These are phyloP conservation scores for Trachymyrmex cornetzi DNA, from an alignment of 1,140 invertebrate genomes.

Conservation along the genomic window DNA sequence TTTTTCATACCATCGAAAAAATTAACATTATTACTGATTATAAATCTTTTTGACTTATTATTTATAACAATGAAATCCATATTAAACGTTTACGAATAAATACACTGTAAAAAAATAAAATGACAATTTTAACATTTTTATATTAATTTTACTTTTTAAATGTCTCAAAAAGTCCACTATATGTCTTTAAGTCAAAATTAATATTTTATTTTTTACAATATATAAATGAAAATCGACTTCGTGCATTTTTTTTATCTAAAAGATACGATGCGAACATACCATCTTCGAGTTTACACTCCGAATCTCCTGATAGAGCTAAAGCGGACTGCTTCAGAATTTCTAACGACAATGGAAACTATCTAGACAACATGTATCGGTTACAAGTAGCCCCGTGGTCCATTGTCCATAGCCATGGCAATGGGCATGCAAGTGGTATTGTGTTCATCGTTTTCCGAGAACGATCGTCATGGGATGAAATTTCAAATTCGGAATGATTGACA, in stretches of 20 bases:
- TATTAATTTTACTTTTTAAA: too few species aligned
- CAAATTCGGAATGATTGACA: constrained; percentile 9
- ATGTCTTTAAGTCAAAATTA: too few species aligned
- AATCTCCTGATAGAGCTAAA: background rate
- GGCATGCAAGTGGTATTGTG: constrained; percentile 17
- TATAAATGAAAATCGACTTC: background rate
- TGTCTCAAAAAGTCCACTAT: too few species aligned
- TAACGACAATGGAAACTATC: constrained; percentile 28
- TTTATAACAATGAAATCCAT: background rate
- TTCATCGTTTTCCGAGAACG: background rate
- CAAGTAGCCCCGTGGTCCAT: constrained; percentile 28
- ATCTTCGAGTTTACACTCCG: background rate
- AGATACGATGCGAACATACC: background rate
- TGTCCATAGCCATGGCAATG: constrained; percentile 22
- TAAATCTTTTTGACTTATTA: too few species aligned
- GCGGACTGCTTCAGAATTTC: background rate
- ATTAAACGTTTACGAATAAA: background rate
- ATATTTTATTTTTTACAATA: too few species aligned
- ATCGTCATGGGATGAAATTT: constrained; percentile 33
- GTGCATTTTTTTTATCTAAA: too few species aligned
- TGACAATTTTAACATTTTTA: too few species aligned
- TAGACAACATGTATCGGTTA: constrained; percentile 19
- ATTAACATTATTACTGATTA: background rate
- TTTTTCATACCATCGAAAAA: background rate
- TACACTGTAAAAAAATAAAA: too few species aligned